Conservation (phyloP, 2,113 vertebrate species). For the Gorsachius goisagi region DNA sequence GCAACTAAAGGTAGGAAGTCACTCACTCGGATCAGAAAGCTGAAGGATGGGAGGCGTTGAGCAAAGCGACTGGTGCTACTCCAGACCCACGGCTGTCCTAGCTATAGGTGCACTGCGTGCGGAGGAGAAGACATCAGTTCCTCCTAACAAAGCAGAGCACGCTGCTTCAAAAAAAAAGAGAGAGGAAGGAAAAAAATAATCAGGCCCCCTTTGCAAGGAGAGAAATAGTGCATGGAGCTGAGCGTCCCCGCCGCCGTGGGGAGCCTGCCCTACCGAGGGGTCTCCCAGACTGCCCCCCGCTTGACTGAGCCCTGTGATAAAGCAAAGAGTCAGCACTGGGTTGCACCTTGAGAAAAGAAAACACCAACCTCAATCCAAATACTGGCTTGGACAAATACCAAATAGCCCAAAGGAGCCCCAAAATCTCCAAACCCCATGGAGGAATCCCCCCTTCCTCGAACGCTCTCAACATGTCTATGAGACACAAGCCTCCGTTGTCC, state of each 20-base stretch:
- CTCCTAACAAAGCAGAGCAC: not conserved
- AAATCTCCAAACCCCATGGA: not conserved
- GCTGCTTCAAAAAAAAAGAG: not conserved
- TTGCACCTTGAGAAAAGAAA: not conserved
- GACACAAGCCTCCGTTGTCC: not conserved
- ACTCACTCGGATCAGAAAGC: not conserved
- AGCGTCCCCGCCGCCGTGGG: accelerated
- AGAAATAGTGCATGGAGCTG: not conserved
- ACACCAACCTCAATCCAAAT: not conserved
- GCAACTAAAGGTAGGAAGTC: not conserved
- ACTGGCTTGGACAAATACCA: not conserved
- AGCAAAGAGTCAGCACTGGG: not conserved
- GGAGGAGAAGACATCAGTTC: not conserved
- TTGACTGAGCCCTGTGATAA: not conserved
- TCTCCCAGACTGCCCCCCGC: not conserved
- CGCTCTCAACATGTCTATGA: not conserved
- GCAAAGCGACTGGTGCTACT: not conserved
- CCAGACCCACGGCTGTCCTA: not conserved
- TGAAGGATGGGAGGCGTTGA: not conserved
- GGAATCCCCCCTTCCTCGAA: not conserved
- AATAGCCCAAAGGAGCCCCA: not conserved
- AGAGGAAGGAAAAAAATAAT: not conserved
- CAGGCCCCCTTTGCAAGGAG: not conserved
- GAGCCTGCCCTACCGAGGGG: accelerated
- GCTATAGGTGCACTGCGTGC: accelerated